Conservation (phyloP, 2,797 vertebrate genomes). For the Gallirallus australis region DNA sequence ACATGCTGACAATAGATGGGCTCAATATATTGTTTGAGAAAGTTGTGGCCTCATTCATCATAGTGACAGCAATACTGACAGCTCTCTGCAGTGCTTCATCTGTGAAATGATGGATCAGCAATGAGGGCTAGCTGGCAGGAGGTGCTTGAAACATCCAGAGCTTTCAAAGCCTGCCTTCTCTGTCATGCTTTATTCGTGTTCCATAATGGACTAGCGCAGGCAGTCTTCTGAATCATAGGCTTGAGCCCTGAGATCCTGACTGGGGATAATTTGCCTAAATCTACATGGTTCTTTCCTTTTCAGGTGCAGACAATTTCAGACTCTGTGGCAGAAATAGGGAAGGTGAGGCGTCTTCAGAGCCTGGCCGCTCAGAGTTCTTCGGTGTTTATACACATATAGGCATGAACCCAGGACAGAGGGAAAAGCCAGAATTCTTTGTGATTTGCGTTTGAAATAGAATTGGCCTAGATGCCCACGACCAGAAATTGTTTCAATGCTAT, state of each 20-base stretch:
- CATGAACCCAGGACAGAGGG: neutral
- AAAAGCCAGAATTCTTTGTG: neutral
- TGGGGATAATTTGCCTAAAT: neutral
- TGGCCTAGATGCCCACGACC: neutral
- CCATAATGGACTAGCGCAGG: neutral
- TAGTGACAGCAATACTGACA: conserved; percentile 66
- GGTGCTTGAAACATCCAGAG: neutral
- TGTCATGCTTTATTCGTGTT: conserved; percentile 15
- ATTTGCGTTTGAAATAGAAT: neutral
- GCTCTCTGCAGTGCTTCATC: conserved; percentile 65
- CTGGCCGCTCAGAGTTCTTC: neutral
- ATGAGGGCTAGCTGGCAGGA: conserved; percentile 18
- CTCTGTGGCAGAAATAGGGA: neutral
- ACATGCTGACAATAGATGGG: conserved; percentile 31
- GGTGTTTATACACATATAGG: neutral
- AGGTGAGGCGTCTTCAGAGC: neutral
- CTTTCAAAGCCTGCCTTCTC: conserved; percentile 22
- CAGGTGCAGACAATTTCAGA: neutral
- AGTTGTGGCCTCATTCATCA: conserved; percentile 69
- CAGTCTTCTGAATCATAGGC: neutral
- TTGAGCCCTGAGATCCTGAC: neutral
- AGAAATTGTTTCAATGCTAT: conserved; percentile 26
- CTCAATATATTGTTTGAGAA: conserved; percentile 60
- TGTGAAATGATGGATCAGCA: conserved; percentile 64
- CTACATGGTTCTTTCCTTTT: neutral